Percentiles rank a stretch among this genome's conserved stretches.
Conservation (phyloP, 1,140 invertebrate genomes). For the Hycleus phaleratus region DNA sequence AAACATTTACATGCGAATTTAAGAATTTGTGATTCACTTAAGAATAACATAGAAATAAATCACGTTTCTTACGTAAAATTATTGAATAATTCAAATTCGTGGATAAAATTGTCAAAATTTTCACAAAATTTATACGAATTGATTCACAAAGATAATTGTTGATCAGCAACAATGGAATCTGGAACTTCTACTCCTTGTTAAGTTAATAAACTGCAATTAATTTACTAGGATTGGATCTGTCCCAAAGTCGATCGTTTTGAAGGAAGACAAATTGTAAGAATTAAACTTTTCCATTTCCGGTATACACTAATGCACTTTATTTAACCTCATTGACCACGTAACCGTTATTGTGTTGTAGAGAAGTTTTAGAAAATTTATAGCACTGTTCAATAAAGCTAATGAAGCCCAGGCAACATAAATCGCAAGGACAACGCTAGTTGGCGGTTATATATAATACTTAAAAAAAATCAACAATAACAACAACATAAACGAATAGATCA, state of each 20-base stretch:
- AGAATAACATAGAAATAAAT: no score
- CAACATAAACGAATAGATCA: conserved; percentile 19
- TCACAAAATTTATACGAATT: no score
- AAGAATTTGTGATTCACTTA: no score
- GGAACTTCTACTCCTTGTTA: no score
- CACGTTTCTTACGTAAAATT: no score
- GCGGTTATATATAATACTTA: no score
- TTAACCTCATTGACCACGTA: conserved; percentile 38
- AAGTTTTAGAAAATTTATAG: conserved; percentile 33
- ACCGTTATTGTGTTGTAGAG: conserved; percentile 35
- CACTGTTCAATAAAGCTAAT: conserved; percentile 37
- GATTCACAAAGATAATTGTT: no score
- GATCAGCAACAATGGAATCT: no score
- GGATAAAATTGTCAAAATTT: no score
- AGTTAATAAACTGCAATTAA: conserved; percentile 21
- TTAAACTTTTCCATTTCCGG: conserved; percentile 37
- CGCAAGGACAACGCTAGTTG: conserved; percentile 15
- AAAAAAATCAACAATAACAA: conserved; percentile 21
- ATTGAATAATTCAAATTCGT: no score
- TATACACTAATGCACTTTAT: conserved; percentile 34
- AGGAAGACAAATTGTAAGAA: conserved; percentile 34
- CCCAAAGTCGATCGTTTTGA: conserved; percentile 21
- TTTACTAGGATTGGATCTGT: conserved; percentile 19
- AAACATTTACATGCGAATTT: no score
- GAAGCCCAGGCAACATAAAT: conserved; percentile 32